phyloP scores from a whole-genome alignment of 2,888 invertebrate species.

The Mythimna lalbum region DNA sequence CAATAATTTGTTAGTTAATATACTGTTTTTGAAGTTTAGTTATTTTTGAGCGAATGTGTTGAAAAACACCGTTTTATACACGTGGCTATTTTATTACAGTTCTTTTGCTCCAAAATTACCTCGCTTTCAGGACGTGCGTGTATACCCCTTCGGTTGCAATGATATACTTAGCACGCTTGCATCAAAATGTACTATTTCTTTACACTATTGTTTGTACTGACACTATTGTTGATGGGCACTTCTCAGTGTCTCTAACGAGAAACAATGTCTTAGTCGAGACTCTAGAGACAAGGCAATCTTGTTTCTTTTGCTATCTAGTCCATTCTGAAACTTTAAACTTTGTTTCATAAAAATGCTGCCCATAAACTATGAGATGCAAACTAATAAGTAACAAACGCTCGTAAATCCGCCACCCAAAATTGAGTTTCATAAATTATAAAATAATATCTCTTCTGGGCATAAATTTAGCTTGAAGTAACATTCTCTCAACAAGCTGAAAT shows the following conservation, averaged over 20 bases:
- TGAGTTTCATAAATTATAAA: conserved; percentile 34
- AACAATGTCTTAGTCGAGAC: conserved; percentile 1
- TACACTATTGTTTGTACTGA: conserved; percentile 36
- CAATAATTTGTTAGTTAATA: too few species aligned
- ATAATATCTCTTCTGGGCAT: conserved; percentile 22
- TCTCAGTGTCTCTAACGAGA: conserved; percentile 16
- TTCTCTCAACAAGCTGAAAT: conserved; percentile 30
- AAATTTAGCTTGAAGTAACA: conserved; percentile 12
- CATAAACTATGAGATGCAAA: background rate
- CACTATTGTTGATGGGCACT: conserved; percentile 19
- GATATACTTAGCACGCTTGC: too few species aligned
- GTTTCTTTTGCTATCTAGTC: background rate
- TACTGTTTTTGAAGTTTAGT: too few species aligned
- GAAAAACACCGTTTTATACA: too few species aligned
- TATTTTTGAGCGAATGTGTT: too few species aligned
- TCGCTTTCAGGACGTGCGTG: too few species aligned
- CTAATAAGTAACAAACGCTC: background rate
- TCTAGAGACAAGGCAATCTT: conserved; percentile 24
- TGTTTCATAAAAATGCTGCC: conserved; percentile 3
- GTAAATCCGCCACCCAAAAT: conserved; percentile 23
- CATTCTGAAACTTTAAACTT: background rate
- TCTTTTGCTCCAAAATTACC: too few species aligned
- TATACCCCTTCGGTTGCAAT: too few species aligned
- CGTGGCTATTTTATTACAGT: too few species aligned
- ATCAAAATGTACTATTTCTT: conserved; percentile 19